A percentile compares a stretch with the other conserved stretches of the same genome.
Evolutionary conservation across 2,797 vertebrate species (phyloP).

Genomic region (Ceryle rudis): DNA sequence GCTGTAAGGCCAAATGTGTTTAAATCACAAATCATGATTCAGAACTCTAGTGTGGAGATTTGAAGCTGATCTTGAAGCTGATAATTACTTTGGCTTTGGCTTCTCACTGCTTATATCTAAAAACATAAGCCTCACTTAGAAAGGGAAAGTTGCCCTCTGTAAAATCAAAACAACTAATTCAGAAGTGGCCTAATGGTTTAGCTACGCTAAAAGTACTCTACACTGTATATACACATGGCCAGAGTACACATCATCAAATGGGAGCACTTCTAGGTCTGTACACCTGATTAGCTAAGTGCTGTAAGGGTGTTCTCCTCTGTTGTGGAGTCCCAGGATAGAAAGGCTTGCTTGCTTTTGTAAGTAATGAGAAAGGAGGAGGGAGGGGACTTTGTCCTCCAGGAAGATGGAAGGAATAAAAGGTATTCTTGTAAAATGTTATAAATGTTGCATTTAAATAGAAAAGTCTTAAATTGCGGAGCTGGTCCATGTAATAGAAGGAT

Average conservation of each 20-base stretch:
- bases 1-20: neutral
- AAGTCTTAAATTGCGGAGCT: constrained; percentile 36
- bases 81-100: constrained; percentile 38
- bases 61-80: neutral
- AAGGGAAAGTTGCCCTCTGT: neutral
- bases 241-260: neutral
- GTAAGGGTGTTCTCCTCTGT: neutral
- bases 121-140: neutral
- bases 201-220: neutral
- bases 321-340: neutral
- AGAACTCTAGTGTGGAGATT: neutral
- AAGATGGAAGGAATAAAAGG: neutral
- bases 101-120: neutral
- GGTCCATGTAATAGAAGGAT: constrained; percentile 46
- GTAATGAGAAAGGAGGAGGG: neutral
- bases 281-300: neutral
- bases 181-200: neutral
- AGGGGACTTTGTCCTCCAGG: neutral
- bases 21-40: constrained; percentile 44
- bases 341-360: neutral
- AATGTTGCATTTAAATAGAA: constrained; percentile 64
- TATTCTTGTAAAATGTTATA: constrained; percentile 50
- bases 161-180: neutral
- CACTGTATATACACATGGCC: too few species aligned
- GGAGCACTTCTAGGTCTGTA: neutral